These are phyloP conservation scores for Catostylus mosaicus DNA, from an alignment of 30 jellyfish, hydroid and myxozoan species.

Conservation along the genomic window DNA sequence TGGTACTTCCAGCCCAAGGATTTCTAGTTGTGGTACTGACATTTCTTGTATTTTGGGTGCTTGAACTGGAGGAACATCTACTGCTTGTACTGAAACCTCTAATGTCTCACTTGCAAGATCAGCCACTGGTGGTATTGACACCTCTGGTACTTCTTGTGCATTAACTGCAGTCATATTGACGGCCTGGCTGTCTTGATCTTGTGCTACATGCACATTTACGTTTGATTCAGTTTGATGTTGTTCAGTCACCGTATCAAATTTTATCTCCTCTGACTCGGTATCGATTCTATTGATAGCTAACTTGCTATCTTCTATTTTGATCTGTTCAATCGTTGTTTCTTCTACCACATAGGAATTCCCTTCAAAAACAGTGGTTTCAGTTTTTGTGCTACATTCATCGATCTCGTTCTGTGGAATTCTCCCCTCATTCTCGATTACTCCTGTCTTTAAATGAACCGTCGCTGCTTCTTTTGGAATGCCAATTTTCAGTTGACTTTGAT, in stretches of 20 bases:
- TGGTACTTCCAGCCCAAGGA: background rate
- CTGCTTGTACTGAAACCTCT: background rate
- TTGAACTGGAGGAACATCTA: background rate
- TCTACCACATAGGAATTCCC: too few relatives aligned
- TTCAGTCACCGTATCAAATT: background rate
- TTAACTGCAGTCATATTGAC: background rate
- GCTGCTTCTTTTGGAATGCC: background rate
- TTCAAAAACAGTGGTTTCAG: too few relatives aligned
- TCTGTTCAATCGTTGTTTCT: too few relatives aligned
- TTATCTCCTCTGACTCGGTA: too few relatives aligned
- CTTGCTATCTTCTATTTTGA: too few relatives aligned
- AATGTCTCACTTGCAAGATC: background rate
- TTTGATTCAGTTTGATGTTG: background rate
- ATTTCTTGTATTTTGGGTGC: background rate
- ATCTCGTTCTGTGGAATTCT: too few relatives aligned
- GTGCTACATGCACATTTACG: background rate
- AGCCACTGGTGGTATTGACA: background rate
- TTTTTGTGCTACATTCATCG: too few relatives aligned
- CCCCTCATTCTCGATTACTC: too few relatives aligned
- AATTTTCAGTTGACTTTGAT: background rate
- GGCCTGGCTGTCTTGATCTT: background rate
- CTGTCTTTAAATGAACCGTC: too few relatives aligned
- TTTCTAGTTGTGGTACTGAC: background rate
- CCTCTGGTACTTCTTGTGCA: background rate
- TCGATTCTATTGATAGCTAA: too few relatives aligned